Evolutionary conservation across 1,140 invertebrate genomes (phyloP), one percentile per base, ranked within the genome.

Genomic region (Drosophila virilis): DNA sequence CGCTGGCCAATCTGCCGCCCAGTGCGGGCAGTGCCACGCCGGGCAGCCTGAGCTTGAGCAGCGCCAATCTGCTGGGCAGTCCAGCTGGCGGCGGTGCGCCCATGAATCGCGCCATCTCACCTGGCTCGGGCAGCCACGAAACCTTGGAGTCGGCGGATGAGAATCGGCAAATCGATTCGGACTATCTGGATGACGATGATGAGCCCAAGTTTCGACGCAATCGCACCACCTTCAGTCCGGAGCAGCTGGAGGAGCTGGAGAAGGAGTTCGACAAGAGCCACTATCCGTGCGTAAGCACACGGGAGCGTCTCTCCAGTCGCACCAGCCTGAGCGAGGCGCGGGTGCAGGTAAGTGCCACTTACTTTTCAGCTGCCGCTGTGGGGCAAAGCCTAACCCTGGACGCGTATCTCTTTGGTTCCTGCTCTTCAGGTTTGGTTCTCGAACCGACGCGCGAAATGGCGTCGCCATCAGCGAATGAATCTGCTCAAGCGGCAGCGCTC

Each of bases 211-310:
- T 98, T 92, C 95, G 98, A 46, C 93, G 98, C 37, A 98, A 98
- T 92, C 95, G 98, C 60, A 99, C 98, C 0, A 99, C 98, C 2
- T 99, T 99, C 91, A 98, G 96, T 80, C 96, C 97, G 0, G 97
- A 98, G 82, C 98, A 99, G 92, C 93, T 99, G 8, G 97, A 98
- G 93, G 97, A 98, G 88, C 93, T 99, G 67, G 98, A 99, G 91
- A 98, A 98, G 90, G 98, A 99, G 92, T 99, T 99, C 92, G 97
- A 98, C 91, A 96, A 98, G 89, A 98, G 97, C 48, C 98, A 99
- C 92, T 99, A 99, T 92, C 98, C 98, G 1, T 98, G 98, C 91
- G 97, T 99, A 5, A 97, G 97, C 38, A 98, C 98, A 0, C 94
- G 98, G 46, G 98, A 99, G 90, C 93, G 97, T 60, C 93, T 99